A percentile compares a stretch with the other conserved stretches of the same genome.
phyloP scores from a whole-genome alignment of 2,113 vertebrate genomes.

The Brachyhypopomus gauderio region DNA sequence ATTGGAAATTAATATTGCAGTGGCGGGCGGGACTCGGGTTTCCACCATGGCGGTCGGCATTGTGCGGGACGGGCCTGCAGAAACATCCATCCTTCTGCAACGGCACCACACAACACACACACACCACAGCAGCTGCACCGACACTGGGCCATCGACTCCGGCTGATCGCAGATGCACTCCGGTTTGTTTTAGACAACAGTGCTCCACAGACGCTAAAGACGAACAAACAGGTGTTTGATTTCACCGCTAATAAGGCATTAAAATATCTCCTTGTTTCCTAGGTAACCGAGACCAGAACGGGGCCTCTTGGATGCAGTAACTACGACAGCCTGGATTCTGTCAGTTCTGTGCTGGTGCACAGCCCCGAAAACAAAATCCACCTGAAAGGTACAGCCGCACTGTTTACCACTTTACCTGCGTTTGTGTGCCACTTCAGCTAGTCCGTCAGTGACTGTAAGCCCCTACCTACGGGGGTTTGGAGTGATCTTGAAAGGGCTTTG shows the following conservation, averaged over 20 bases:
- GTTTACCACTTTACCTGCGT: background rate
- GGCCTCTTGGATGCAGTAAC: slow-evolving; percentile 97
- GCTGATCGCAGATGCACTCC: slow-evolving; percentile 28
- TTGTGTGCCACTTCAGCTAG: background rate
- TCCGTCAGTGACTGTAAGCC: background rate
- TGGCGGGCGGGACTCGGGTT: background rate
- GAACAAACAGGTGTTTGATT: slow-evolving; percentile 65
- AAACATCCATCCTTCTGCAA: too few relatives aligned
- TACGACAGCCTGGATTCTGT: slow-evolving; percentile 98
- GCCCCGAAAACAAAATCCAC: slow-evolving; percentile 97
- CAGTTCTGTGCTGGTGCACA: slow-evolving; percentile 97
- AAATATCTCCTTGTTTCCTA: slow-evolving; percentile 68
- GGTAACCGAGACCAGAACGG: slow-evolving; percentile 97
- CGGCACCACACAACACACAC: background rate
- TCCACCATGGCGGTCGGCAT: slow-evolving; percentile 9
- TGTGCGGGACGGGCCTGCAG: background rate
- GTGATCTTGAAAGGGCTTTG: background rate
- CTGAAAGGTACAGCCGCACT: slow-evolving; percentile 83
- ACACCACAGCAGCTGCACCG: slow-evolving; percentile 31
- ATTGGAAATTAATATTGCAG: slow-evolving; percentile 48
- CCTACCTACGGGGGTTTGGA: background rate
- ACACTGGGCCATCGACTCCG: slow-evolving; percentile 45
- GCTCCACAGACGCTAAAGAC: slow-evolving; percentile 48
- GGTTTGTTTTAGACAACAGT: slow-evolving; percentile 44
- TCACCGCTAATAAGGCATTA: slow-evolving; percentile 57